A percentile compares a stretch with the other conserved stretches of the same genome.
Conservation (phyloP, 2,888 invertebrate species). For the Ophion ellenae region DNA sequence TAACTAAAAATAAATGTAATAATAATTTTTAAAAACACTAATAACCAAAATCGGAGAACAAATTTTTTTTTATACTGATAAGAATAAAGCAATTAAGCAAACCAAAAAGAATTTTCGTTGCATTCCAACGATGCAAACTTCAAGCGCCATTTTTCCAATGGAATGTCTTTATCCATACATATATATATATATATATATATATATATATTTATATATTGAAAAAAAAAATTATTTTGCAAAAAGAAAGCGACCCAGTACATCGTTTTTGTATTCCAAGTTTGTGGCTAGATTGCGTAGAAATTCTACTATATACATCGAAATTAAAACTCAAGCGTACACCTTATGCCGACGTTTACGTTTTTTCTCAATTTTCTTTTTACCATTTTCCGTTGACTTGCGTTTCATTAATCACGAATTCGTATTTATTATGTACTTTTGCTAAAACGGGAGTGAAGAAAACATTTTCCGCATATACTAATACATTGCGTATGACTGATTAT, state of each 20-base stretch:
- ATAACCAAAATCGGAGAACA: too few relatives aligned
- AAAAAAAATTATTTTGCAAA: neutral
- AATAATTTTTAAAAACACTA: neutral
- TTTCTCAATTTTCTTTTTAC: conserved; percentile 42
- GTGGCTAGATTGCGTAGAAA: conserved; percentile 69
- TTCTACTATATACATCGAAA: conserved; percentile 69
- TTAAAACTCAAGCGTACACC: conserved; percentile 80
- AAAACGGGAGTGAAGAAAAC: conserved; percentile 72
- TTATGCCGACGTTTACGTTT: conserved; percentile 80
- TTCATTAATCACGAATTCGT: conserved; percentile 77
- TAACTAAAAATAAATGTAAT: too few relatives aligned
- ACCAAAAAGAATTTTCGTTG: too few relatives aligned
- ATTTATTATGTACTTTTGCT: conserved; percentile 74
- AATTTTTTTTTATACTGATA: too few relatives aligned
- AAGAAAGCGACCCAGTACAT: neutral
- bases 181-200: too few relatives aligned
- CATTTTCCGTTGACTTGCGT: conserved; percentile 82
- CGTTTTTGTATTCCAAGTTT: conserved; percentile 69
- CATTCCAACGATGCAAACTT: too few relatives aligned
- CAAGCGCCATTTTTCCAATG: too few relatives aligned
- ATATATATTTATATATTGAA: neutral
- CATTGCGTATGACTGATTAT: conserved; percentile 71
- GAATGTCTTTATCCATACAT: neutral
- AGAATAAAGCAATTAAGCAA: too few relatives aligned
- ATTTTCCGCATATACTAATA: conserved; percentile 59